These are phyloP conservation scores for Lithosia quadra DNA, from an alignment of 2,888 invertebrate genomes.

Conservation along the genomic window DNA sequence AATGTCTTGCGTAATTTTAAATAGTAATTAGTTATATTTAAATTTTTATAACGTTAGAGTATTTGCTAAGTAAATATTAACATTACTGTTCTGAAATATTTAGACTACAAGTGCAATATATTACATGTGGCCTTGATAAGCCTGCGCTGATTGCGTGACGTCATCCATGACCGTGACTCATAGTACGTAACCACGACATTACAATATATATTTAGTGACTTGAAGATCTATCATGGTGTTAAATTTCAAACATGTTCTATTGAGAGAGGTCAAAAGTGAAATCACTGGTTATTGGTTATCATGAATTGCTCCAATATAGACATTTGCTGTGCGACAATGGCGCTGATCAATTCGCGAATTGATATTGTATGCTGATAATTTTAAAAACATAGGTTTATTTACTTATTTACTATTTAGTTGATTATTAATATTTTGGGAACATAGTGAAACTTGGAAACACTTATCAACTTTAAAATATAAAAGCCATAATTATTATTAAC, in stretches of 20 bases:
- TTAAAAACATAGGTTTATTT: neutral
- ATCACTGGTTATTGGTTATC: conserved; percentile 11
- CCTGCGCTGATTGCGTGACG: conserved; percentile 6
- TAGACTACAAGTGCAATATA: conserved; percentile 16
- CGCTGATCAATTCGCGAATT: neutral
- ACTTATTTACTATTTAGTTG: too few species aligned
- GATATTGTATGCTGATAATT: neutral
- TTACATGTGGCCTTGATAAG: conserved; percentile 24
- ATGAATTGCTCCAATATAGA: neutral
- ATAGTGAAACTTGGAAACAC: neutral
- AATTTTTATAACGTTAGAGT: neutral
- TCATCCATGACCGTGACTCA: conserved; percentile 20
- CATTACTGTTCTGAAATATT: conserved; percentile 7
- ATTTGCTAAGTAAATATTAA: conserved; percentile 1
- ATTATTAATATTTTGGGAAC: neutral
- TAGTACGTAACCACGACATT: conserved; percentile 7
- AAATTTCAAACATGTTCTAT: conserved; percentile 14
- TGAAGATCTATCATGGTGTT: conserved; percentile 26
- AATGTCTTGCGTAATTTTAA: neutral
- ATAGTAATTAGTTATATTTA: neutral
- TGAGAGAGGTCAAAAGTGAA: conserved; percentile 26
- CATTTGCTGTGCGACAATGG: conserved; percentile 1
- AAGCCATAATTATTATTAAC: too few species aligned
- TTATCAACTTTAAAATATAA: neutral
- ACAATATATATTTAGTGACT: conserved; percentile 14